Conservation (phyloP, 2,888 invertebrate genomes). For the Agrochola lychnidis region DNA sequence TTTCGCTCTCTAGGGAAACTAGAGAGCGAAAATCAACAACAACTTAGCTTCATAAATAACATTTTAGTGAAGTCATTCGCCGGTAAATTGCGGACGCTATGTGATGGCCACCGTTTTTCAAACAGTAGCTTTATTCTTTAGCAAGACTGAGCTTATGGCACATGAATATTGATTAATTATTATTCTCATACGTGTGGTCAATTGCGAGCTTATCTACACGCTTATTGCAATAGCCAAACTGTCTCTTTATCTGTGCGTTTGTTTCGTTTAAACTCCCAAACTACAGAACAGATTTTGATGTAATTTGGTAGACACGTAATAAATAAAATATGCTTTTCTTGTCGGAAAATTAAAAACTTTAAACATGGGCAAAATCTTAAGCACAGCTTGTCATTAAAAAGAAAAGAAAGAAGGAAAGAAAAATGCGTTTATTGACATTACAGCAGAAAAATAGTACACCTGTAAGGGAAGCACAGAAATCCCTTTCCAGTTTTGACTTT, state of each 20-base stretch:
- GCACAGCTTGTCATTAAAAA: no score
- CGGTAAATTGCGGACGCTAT: no score
- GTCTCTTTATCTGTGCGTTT: not conserved
- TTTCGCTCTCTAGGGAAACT: no score
- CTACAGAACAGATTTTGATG: not conserved
- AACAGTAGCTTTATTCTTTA: not conserved
- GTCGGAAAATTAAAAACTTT: not conserved
- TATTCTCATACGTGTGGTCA: constrained; percentile 23
- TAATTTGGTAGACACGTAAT: not conserved
- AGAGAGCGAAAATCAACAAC: no score
- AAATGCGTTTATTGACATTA: no score
- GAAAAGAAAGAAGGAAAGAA: no score
- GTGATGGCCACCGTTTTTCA: not conserved
- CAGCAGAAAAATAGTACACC: no score
- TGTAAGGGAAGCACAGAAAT: no score
- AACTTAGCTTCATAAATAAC: no score
- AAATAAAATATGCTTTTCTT: not conserved
- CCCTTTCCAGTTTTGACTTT: no score
- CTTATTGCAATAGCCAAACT: not conserved
- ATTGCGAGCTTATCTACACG: not conserved
- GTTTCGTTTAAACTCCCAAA: not conserved
- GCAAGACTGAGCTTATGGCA: not conserved
- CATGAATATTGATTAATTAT: constrained; percentile 26
- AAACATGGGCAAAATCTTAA: not conserved
- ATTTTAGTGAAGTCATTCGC: no score